Evolutionary conservation across 2,888 invertebrate genomes (phyloP).

Genomic region (Calameuta filiformis): DNA sequence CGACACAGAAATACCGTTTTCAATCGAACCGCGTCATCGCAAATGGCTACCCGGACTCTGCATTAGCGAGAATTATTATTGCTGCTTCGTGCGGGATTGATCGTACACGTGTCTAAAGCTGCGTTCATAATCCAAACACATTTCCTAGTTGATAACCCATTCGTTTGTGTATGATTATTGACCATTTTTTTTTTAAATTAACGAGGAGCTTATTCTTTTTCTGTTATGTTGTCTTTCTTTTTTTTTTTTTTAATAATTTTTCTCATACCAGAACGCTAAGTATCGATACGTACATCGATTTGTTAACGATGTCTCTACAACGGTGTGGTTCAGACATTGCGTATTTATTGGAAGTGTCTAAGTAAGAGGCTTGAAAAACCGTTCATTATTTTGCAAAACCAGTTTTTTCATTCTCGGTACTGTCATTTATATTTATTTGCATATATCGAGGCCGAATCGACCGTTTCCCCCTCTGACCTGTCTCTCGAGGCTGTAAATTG

Average conservation of each 20-base stretch:
- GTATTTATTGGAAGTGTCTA: neutral
- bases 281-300: neutral
- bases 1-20: conserved; percentile 32
- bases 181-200: neutral
- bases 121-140: neutral
- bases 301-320: neutral
- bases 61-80: neutral
- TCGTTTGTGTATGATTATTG: neutral
- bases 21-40: conserved; percentile 49
- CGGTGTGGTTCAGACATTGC: neutral
- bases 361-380: neutral
- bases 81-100: neutral
- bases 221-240: neutral
- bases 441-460: neutral
- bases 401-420: neutral
- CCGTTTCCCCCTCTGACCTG: neutral
- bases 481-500: neutral
- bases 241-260: neutral
- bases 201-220: neutral
- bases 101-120: neutral
- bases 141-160: neutral
- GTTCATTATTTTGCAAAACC: neutral
- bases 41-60: conserved; percentile 39
- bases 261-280: neutral
- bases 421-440: neutral